These are phyloP conservation scores for Kryphioiulus occultus DNA, from an alignment of 2,888 invertebrate genomes.

Conservation along the genomic window DNA sequence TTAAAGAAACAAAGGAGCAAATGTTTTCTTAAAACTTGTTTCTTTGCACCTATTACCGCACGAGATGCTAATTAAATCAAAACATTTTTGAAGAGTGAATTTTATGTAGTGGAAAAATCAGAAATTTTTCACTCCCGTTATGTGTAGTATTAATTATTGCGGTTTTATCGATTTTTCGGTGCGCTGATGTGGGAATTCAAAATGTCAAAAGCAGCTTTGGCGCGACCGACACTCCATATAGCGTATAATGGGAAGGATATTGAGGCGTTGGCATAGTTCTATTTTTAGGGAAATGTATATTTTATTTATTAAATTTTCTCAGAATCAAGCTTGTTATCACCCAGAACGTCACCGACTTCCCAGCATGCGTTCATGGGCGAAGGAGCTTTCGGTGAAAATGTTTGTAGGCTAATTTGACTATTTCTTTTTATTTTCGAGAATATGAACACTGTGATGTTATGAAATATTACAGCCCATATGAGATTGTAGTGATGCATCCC, in stretches of 20 bases:
- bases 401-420: neutral
- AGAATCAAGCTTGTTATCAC: neutral
- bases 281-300: neutral
- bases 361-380: neutral
- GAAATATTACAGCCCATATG: neutral
- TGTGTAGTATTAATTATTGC: neutral
- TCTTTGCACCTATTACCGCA: neutral
- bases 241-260: neutral
- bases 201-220: constrained; percentile 23
- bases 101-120: neutral
- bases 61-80: neutral
- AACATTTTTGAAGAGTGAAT: neutral
- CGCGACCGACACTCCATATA: neutral
- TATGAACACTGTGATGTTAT: neutral
- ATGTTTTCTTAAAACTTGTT: neutral
- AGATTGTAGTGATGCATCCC: neutral
- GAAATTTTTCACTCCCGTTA: neutral
- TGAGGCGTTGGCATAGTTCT: neutral
- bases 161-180: neutral
- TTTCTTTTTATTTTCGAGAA: neutral
- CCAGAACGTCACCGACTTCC: neutral
- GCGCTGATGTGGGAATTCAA: constrained; percentile 5
- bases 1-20: neutral
- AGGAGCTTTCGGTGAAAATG: neutral
- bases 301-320: constrained; percentile 23